Conservation (phyloP, 1,140 invertebrate species). For the Zeugodacus cucurbitae region DNA sequence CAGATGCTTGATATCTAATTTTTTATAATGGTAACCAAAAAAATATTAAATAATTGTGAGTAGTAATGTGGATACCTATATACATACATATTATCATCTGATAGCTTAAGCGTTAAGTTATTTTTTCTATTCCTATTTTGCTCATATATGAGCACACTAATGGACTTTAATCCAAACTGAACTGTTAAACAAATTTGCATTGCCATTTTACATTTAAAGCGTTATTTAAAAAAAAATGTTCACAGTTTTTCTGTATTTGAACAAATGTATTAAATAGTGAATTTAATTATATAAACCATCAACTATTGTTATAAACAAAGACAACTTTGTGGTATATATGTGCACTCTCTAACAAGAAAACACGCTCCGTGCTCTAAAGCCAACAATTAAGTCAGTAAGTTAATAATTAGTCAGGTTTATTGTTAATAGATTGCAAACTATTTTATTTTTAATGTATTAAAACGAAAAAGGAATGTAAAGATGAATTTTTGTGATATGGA, state of each 20-base stretch:
- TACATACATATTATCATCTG: background rate
- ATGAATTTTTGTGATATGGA: background rate
- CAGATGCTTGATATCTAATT: background rate
- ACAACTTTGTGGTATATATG: background rate
- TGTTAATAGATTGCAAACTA: background rate
- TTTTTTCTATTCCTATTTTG: background rate
- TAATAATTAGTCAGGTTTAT: background rate
- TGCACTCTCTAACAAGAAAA: constrained; percentile 15
- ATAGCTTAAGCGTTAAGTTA: constrained; percentile 6
- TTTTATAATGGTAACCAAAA: background rate
- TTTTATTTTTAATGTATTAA: background rate
- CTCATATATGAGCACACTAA: background rate
- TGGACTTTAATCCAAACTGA: background rate
- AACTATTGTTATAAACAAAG: background rate
- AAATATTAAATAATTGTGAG: background rate
- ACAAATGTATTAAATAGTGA: background rate
- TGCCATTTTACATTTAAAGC: background rate
- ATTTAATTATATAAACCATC: background rate
- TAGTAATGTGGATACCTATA: background rate
- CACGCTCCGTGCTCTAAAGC: background rate
- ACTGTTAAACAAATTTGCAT: background rate
- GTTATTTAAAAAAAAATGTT: background rate
- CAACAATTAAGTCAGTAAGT: background rate
- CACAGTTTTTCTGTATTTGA: background rate
- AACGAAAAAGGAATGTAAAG: background rate